Conservation (phyloP, 2,888 invertebrate genomes). For the Acanthosepion lycidas region DNA sequence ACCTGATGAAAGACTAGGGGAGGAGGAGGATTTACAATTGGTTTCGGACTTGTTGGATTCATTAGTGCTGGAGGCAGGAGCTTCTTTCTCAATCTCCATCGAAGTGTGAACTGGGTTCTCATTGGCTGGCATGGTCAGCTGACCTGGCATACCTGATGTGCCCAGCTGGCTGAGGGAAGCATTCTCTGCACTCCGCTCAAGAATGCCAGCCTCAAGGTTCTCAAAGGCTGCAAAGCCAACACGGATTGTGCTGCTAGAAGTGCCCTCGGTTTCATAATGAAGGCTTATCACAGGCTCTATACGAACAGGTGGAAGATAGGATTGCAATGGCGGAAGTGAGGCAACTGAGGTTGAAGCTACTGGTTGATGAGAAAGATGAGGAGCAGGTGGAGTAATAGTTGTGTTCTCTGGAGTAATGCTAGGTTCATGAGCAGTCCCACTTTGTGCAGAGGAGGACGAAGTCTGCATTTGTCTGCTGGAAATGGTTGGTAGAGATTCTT, state of each 20-base stretch:
- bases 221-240: conserved; percentile 65
- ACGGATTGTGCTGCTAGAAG: conserved; percentile 78
- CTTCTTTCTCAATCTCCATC: conserved; percentile 42
- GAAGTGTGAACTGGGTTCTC: conserved; percentile 36
- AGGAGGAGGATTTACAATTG: neutral
- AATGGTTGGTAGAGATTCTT: neutral
- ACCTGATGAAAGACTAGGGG: conserved; percentile 35
- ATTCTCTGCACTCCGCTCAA: conserved; percentile 55
- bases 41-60: neutral
- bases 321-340: conserved; percentile 48
- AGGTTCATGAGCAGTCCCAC: conserved; percentile 33
- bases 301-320: conserved; percentile 45
- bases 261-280: conserved; percentile 80
- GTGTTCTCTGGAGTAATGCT: neutral
- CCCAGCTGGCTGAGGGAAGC: conserved; percentile 50
- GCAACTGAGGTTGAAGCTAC: conserved; percentile 48
- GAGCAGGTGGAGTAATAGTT: neutral
- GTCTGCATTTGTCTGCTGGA: neutral
- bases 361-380: neutral
- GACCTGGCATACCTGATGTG: conserved; percentile 40
- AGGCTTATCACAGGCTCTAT: conserved; percentile 80
- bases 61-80: neutral
- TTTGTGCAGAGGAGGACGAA: neutral
- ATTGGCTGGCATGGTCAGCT: conserved; percentile 15
- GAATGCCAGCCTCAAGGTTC: conserved; percentile 53